Evolutionary conservation across 2,888 invertebrate genomes (phyloP).

Genomic region (Cryptus armator): DNA sequence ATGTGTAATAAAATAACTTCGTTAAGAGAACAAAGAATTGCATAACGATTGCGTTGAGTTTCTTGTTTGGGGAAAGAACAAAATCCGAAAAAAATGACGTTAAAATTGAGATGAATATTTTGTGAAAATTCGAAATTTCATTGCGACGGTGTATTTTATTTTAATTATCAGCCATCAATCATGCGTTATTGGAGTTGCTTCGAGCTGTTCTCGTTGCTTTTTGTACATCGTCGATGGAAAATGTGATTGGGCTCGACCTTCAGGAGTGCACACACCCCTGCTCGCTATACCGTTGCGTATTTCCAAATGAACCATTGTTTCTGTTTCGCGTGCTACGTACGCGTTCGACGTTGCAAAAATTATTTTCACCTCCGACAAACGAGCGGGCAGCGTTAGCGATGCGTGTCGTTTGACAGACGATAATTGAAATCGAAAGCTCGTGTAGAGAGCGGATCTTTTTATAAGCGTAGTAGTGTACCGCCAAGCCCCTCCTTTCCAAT

Average conservation of each 20-base stretch:
- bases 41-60: too few relatives aligned
- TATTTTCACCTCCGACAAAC: conserved; percentile 2
- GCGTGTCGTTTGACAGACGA: conserved; percentile 7
- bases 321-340: neutral
- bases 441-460: neutral
- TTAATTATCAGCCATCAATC: neutral
- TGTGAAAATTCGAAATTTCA: neutral
- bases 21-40: too few relatives aligned
- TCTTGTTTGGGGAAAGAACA: neutral
- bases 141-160: neutral
- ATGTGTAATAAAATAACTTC: too few relatives aligned
- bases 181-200: neutral
- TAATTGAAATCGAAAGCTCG: conserved; percentile 57
- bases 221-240: neutral
- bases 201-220: neutral
- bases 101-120: neutral
- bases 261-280: neutral
- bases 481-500: neutral
- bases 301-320: conserved; percentile 5
- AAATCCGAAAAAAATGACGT: neutral
- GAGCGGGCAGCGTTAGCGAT: neutral
- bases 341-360: neutral
- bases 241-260: neutral
- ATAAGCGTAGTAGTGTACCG: neutral
- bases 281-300: neutral